A percentile compares a stretch with the other conserved stretches of the same genome.
These are phyloP conservation scores for Urocitellus parryii DNA, from an alignment of 2,113 vertebrate species.

Conservation along the genomic window DNA sequence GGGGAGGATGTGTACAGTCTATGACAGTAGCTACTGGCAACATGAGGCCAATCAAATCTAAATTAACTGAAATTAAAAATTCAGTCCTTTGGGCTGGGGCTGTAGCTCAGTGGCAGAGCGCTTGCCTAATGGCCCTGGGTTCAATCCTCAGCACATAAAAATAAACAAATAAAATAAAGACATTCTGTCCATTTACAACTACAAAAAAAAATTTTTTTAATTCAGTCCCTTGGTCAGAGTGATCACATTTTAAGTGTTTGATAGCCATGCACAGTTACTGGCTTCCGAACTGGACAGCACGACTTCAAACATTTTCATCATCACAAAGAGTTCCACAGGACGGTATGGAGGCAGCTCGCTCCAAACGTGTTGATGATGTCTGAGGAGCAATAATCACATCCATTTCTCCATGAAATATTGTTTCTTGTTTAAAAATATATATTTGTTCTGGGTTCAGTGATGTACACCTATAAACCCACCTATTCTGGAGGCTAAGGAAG, in stretches of 20 bases:
- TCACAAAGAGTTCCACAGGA: neutral
- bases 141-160: too few relatives aligned
- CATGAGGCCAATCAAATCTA: neutral
- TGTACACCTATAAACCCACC: too few relatives aligned
- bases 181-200: too few relatives aligned
- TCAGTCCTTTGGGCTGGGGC: neutral
- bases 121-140: too few relatives aligned
- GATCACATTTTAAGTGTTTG: neutral
- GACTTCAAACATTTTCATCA: neutral
- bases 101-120: too few relatives aligned
- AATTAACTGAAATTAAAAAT: conserved; percentile 15
- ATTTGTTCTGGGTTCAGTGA: neutral
- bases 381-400: neutral
- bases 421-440: neutral
- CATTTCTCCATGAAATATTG: neutral
- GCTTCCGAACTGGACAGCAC: neutral
- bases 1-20: neutral
- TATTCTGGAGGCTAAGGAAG: too few relatives aligned
- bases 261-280: neutral
- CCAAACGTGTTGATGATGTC: neutral
- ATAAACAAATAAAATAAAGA: too few relatives aligned
- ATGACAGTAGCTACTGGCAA: neutral
- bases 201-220: too few relatives aligned
- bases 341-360: neutral
- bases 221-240: neutral